Conservation (phyloP, 2,797 vertebrate species). For the Lemur catta region DNA sequence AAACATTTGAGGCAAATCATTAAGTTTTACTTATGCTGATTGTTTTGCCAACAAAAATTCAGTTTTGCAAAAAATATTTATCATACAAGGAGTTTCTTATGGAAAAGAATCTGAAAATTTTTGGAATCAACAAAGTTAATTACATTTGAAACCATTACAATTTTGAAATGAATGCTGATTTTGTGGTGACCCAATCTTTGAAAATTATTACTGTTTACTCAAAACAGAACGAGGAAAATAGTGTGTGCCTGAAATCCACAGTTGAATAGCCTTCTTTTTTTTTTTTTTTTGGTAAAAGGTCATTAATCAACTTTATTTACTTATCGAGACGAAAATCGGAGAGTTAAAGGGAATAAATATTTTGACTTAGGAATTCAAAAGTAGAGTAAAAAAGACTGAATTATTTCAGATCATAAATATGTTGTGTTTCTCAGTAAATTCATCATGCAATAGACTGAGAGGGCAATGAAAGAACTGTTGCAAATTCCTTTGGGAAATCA, state of each 20-base stretch:
- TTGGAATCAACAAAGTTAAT: slow-evolving; percentile 9
- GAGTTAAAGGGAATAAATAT: not conserved
- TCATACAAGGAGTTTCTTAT: slow-evolving; percentile 2
- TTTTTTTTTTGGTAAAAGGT: not conserved
- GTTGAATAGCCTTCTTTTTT: not conserved
- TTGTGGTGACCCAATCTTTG: not conserved
- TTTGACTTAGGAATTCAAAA: not conserved
- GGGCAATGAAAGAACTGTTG: not conserved
- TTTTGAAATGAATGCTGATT: slow-evolving; percentile 23
- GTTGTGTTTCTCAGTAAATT: not conserved
- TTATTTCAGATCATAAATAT: not conserved
- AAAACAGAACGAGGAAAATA: not conserved
- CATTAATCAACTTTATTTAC: slow-evolving; percentile 13
- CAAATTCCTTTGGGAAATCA: not conserved
- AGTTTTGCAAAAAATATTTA: not conserved
- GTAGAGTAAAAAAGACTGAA: not conserved
- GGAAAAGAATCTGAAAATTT: slow-evolving; percentile 7
- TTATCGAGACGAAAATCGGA: not conserved
- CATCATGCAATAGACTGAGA: not conserved
- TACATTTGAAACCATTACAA: not conserved
- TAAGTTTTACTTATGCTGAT: slow-evolving; percentile 6
- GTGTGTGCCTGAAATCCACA: not conserved
- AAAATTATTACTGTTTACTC: slow-evolving; percentile 24
- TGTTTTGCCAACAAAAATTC: slow-evolving; percentile 19
- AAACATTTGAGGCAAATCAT: not conserved